Conservation (phyloP, 2,113 vertebrate genomes). For the Hiodon alosoides region DNA sequence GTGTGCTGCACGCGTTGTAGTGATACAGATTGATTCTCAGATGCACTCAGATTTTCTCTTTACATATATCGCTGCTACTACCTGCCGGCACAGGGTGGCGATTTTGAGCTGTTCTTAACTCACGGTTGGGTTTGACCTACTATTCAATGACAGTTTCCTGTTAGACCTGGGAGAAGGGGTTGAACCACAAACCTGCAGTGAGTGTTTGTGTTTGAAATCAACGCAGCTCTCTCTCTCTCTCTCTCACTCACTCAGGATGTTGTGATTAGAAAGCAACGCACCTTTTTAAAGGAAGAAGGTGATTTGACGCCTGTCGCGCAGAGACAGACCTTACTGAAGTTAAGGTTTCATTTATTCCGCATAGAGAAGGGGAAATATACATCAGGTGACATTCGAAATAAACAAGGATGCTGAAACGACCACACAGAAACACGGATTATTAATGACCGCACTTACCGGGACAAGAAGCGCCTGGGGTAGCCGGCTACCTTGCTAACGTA, state of each 20-base stretch:
- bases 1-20: too few relatives aligned
- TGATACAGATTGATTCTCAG: too few relatives aligned
- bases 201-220: constrained; percentile 10
- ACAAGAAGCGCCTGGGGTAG: not conserved
- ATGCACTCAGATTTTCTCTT: not conserved
- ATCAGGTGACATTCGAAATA: not conserved
- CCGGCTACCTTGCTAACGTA: not conserved
- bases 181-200: constrained; percentile 3
- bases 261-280: not conserved
- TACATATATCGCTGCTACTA: constrained; percentile 15
- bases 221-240: constrained; percentile 1
- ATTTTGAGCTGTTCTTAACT: constrained; percentile 12
- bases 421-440: constrained; percentile 2
- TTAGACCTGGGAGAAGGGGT: constrained; percentile 6
- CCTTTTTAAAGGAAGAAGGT: not conserved
- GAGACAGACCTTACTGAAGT: not conserved
- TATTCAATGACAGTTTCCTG: constrained; percentile 16
- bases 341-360: not conserved
- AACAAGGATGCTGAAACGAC: not conserved
- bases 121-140: not conserved
- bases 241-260: not conserved
- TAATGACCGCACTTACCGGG: not conserved
- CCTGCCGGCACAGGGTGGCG: constrained; percentile 35
- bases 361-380: not conserved
- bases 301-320: not conserved